These are phyloP conservation scores for Metopolophium dirhodum DNA, from an alignment of 1,140 invertebrate species.

Conservation along the genomic window DNA sequence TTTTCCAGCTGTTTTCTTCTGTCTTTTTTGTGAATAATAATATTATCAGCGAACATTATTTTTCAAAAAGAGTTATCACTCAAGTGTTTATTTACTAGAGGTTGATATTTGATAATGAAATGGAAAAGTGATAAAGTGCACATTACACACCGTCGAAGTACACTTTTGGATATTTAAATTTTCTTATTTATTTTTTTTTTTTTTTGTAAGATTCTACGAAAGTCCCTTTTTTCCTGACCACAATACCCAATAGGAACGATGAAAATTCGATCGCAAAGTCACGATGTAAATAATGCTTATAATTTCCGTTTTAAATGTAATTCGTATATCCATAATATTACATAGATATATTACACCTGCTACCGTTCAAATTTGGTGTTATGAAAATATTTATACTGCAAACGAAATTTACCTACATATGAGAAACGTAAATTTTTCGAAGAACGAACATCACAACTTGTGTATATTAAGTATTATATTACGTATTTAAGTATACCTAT, in stretches of 20 bases:
- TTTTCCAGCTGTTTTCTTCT: neutral
- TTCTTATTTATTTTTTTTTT: neutral
- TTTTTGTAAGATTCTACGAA: neutral
- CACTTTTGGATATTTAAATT: neutral
- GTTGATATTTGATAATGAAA: neutral
- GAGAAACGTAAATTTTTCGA: neutral
- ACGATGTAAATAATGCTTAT: neutral
- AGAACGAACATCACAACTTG: neutral
- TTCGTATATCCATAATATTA: neutral
- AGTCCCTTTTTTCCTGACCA: neutral
- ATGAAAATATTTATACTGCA: neutral
- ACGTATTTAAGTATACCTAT: too few species aligned
- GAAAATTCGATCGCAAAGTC: neutral
- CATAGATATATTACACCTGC: neutral
- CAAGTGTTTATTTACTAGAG: neutral
- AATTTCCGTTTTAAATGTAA: slow-evolving; percentile 16
- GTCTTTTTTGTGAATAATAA: too few species aligned
- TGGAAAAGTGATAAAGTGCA: neutral
- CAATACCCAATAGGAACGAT: neutral
- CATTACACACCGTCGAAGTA: neutral
- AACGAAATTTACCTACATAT: neutral
- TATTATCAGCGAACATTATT: neutral
- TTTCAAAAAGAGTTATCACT: neutral
- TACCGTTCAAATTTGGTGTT: neutral
- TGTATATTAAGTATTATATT: too few species aligned